Evolutionary conservation across 2,797 vertebrate species (phyloP), one percentile per base, ranked within the genome.

Genomic region (Myotis planiceps): DNA sequence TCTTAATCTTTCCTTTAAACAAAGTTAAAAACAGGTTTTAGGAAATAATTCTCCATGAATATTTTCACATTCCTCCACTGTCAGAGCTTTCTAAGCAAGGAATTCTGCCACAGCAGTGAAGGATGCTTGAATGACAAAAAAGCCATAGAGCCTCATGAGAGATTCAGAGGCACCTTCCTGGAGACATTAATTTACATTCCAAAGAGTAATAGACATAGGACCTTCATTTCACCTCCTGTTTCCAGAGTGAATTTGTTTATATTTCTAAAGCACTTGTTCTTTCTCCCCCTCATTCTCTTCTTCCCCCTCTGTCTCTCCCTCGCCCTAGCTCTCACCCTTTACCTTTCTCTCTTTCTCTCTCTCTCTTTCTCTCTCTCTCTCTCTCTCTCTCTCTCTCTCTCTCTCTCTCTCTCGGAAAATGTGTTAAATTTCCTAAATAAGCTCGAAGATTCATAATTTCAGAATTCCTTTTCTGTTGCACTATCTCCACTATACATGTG

Each of bases 151-250:
- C 16, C 32, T 81, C 29, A 21, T 39, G 14, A 53, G 9, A 94
- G 63, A 69, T 32, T 58, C n/a, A 88, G 29, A 81, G 53, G 12
- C n/a, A n/a, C 55, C 42, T 85, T 19, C 16, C 5, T n/a, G 10
- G 10, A 88, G 68, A 12, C 74, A 82, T 71, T 87, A 37, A 93
- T 66, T 88, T 90, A 76, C 8, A 88, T 91, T 79, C 81, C 45
- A 66, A 47, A 95, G 4, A 80, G 37, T 19, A 49, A 81, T 7
- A 89, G 14, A 27, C 6, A 23, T 1, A 19, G 29, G n/a, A 34
- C 14, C 10, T 39, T 74, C 85, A 27, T 29, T n/a, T 92, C 10
- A 76, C 15, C 51, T 29, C 23, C 27, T 85, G 25, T n/a, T 27
- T 32, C 29, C 75, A 69, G 45, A 78, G 13, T 66, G 21, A 32